Conservation (phyloP, 2,113 vertebrate species). For the Romanogobio albipinnatus region DNA sequence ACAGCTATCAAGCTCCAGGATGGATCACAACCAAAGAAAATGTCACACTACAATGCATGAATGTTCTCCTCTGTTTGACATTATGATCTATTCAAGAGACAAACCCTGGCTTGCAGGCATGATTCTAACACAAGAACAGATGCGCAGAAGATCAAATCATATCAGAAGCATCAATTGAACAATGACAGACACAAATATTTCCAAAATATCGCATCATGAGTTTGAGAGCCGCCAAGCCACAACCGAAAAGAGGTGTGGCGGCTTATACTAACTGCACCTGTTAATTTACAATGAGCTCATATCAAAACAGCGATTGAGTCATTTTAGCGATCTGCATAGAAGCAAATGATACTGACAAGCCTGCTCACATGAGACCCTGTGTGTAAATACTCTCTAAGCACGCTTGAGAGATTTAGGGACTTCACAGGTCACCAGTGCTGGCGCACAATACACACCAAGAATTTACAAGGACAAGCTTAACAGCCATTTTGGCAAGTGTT, state of each 20-base stretch:
- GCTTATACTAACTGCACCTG: background rate
- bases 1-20: background rate
- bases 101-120: background rate
- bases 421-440: conserved; percentile 22
- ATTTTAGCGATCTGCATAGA: conserved; percentile 22
- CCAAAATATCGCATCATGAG: background rate
- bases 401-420: conserved; percentile 29
- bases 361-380: conserved; percentile 10
- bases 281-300: conserved; percentile 41
- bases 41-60: background rate
- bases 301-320: conserved; percentile 25
- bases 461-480: conserved; percentile 35
- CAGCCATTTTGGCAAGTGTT: conserved; percentile 49
- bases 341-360: conserved; percentile 30
- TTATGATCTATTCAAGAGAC: conserved; percentile 25
- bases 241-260: conserved; percentile 21
- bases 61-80: background rate
- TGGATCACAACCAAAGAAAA: conserved; percentile 20
- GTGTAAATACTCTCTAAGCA: conserved; percentile 23
- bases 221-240: conserved; percentile 1
- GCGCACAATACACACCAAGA: background rate
- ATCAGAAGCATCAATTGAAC: conserved; percentile 20
- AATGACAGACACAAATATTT: background rate
- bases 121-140: conserved; percentile 1
- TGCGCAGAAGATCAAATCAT: background rate